Conservation (phyloP, 2,797 vertebrate species). For the Staurois parvus region DNA sequence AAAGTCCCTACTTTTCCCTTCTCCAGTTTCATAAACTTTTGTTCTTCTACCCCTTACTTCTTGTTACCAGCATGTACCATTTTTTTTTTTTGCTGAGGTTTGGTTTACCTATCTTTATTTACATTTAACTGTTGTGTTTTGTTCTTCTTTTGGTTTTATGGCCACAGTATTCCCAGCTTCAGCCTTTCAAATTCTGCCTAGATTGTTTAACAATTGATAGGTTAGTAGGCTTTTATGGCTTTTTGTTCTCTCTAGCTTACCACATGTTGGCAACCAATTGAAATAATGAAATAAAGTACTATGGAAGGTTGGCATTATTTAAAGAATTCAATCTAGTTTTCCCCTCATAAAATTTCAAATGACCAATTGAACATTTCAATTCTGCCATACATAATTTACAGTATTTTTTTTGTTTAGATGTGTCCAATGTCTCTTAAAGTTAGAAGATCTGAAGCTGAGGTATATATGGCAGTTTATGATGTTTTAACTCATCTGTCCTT, state of each 20-base stretch:
- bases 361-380: not conserved
- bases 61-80: constrained; percentile 41
- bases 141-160: constrained; percentile 31
- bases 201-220: not conserved
- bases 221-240: not conserved
- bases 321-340: not conserved
- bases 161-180: constrained; percentile 35
- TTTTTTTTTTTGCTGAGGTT: constrained; percentile 8
- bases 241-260: no score
- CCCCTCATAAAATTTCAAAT: no score
- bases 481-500: not conserved
- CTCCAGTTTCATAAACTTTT: constrained; percentile 18
- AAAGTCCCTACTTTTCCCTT: not conserved
- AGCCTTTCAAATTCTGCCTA: not conserved
- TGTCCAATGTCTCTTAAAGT: not conserved
- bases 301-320: not conserved
- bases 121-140: constrained; percentile 31
- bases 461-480: not conserved
- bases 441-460: not conserved
- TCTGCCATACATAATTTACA: not conserved
- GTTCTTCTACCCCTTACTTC: constrained; percentile 4
- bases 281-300: no score
- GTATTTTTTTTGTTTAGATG: not conserved
- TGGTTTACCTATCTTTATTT: constrained; percentile 30
- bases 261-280: no score